phyloP scores from a whole-genome alignment of 2,888 invertebrate genomes.

The Dicranocentrus wangi region DNA sequence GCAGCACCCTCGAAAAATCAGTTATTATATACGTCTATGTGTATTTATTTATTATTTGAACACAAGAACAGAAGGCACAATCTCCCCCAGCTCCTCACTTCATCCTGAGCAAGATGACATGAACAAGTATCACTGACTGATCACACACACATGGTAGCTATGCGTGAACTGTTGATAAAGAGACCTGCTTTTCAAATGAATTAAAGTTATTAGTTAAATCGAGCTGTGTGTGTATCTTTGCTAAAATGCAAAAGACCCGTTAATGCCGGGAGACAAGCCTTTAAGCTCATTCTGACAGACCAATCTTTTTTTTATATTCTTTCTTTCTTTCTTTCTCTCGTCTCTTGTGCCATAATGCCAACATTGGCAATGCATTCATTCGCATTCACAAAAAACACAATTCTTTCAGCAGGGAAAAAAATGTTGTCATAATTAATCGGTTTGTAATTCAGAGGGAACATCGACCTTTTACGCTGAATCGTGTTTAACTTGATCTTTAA shows the following conservation, averaged over 20 bases:
- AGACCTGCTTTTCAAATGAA: slow-evolving; percentile 42
- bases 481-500: slow-evolving; percentile 49
- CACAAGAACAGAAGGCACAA: too few species aligned
- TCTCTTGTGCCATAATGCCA: too few species aligned
- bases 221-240: slow-evolving; percentile 5
- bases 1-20: too few species aligned
- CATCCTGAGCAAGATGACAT: slow-evolving; percentile 2
- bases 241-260: slow-evolving; percentile 44
- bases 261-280: slow-evolving; percentile 57
- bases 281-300: neutral
- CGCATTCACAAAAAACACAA: neutral
- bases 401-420: neutral
- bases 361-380: neutral
- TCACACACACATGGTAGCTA: neutral
- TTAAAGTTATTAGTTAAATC: slow-evolving; percentile 48
- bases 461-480: slow-evolving; percentile 34
- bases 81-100: too few species aligned
- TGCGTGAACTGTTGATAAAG: slow-evolving; percentile 33
- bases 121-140: slow-evolving; percentile 24
- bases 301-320: too few species aligned
- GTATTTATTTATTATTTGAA: too few species aligned
- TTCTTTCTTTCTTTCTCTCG: neutral
- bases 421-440: slow-evolving; percentile 39
- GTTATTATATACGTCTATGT: too few species aligned
- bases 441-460: slow-evolving; percentile 25